These are phyloP conservation scores for Epinephelus awoara DNA, from an alignment of 2,797 vertebrate species.

Conservation along the genomic window DNA sequence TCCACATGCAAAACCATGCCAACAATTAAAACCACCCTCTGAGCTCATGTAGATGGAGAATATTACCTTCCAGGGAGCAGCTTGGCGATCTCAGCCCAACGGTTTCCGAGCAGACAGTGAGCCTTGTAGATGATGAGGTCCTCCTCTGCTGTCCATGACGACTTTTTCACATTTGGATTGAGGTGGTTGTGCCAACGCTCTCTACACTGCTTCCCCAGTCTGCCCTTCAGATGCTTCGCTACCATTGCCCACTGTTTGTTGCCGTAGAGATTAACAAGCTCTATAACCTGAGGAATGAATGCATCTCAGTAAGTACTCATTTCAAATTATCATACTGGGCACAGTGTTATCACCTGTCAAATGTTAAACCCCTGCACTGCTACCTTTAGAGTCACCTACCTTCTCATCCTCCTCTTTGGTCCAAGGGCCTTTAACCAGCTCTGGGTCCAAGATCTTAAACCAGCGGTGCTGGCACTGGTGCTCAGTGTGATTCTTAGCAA, in stretches of 20 bases:
- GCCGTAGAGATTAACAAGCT: slow-evolving; percentile 95
- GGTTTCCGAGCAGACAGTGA: slow-evolving; percentile 95
- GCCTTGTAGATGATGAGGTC: slow-evolving; percentile 97
- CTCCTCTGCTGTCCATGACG: slow-evolving; percentile 97
- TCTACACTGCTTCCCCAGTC: slow-evolving; percentile 96
- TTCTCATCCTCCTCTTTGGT: slow-evolving; percentile 99
- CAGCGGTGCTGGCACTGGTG: slow-evolving; percentile 98
- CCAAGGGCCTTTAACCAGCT: slow-evolving; percentile 97
- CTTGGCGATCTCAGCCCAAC: slow-evolving; percentile 99
- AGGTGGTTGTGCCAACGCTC: slow-evolving; percentile 99
- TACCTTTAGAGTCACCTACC: slow-evolving; percentile 74
- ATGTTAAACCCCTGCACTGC: background rate
- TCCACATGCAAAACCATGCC: background rate
- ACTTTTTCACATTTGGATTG: slow-evolving; percentile 98
- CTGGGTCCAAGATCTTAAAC: slow-evolving; percentile 96
- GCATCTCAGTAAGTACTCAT: no score
- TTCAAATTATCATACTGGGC: no score
- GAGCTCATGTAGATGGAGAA: background rate
- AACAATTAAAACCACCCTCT: background rate
- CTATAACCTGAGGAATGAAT: slow-evolving; percentile 90
- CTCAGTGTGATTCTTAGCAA: slow-evolving; percentile 90
- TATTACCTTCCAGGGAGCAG: slow-evolving; percentile 95
- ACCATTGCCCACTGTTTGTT: slow-evolving; percentile 98
- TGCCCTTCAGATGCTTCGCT: slow-evolving; percentile 96
- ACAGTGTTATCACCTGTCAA: background rate